A percentile compares a stretch with the other conserved stretches of the same genome.
Conservation (phyloP, 2,888 invertebrate genomes). For the Nephrotoma guestfalica region DNA sequence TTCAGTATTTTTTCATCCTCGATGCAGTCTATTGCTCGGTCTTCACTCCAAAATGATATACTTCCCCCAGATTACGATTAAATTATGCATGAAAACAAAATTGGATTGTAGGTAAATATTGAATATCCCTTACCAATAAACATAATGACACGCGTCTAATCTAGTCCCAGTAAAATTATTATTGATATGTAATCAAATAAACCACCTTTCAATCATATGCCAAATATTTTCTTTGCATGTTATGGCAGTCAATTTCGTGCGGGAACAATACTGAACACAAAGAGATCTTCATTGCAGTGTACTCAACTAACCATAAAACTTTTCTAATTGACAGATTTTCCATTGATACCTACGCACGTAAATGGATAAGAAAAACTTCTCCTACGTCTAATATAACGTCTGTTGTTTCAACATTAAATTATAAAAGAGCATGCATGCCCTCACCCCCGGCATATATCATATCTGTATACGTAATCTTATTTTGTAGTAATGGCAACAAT, state of each 20-base stretch:
- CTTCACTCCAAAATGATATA: too few relatives aligned
- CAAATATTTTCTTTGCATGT: background rate
- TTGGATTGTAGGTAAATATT: too few relatives aligned
- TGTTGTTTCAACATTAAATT: background rate
- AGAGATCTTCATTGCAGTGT: background rate
- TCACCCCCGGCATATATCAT: background rate
- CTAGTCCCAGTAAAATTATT: background rate
- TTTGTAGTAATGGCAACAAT: background rate
- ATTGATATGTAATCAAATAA: background rate
- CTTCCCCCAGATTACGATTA: too few relatives aligned
- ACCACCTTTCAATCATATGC: background rate
- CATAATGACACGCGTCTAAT: background rate
- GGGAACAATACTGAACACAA: background rate
- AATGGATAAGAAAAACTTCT: background rate
- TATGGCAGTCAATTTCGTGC: background rate
- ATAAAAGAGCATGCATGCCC: background rate
- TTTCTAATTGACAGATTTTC: background rate
- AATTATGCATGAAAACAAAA: too few relatives aligned
- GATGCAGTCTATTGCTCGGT: too few relatives aligned
- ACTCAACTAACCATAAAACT: background rate
- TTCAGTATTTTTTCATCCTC: too few relatives aligned
- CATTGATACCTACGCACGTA: background rate
- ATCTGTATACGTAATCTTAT: background rate
- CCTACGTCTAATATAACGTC: background rate
- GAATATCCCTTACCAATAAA: too few relatives aligned